Conservation (phyloP, 2,797 vertebrate genomes). For the Corythornis leucogaster region DNA sequence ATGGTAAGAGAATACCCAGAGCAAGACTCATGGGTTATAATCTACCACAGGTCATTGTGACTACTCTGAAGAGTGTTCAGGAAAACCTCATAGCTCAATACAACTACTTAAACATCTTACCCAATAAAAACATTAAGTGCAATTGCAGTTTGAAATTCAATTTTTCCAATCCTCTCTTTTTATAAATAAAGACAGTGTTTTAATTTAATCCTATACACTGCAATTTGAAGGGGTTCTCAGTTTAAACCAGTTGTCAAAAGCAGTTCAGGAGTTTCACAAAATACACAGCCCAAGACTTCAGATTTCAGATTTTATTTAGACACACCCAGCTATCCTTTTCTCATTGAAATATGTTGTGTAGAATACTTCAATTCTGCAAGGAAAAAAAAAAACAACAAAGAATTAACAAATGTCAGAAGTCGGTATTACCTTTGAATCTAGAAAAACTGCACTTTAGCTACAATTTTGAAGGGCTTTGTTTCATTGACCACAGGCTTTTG, state of each 20-base stretch:
- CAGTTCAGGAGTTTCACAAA: background rate
- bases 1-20: rapidly evolving
- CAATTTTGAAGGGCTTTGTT: background rate
- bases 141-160: background rate
- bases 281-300: background rate
- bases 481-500: background rate
- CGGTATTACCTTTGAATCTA: background rate
- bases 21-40: background rate
- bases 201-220: background rate
- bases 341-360: slow-evolving; percentile 44
- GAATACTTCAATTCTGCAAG: slow-evolving; percentile 79
- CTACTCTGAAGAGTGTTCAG: background rate
- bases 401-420: background rate
- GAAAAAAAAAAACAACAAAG: background rate
- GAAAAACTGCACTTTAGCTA: background rate
- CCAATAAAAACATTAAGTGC: background rate
- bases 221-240: background rate
- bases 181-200: rapidly evolving
- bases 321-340: slow-evolving; percentile 67
- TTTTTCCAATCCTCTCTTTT: background rate
- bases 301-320: slow-evolving; percentile 88
- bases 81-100: background rate
- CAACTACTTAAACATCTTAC: background rate
- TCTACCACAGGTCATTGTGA: background rate
- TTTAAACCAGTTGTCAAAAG: background rate